Percentiles rank a stretch among this genome's conserved stretches.
Conservation (phyloP, 2,797 vertebrate genomes). For the Poecilia picta region DNA sequence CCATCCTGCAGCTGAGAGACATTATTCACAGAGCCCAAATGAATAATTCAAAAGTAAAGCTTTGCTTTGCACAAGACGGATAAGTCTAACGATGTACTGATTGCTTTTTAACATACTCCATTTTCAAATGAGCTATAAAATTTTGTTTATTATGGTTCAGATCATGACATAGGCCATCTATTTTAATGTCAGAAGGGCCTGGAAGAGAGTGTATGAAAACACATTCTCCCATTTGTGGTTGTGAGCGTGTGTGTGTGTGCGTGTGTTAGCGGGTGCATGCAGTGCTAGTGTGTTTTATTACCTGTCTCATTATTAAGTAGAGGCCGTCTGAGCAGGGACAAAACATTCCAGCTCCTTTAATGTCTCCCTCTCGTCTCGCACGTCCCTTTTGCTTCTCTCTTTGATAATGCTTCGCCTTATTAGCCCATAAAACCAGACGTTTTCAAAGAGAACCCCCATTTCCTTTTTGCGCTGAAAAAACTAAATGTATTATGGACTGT, state of each 20-base stretch:
- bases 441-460: slow-evolving; percentile 58
- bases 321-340: slow-evolving; percentile 71
- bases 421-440: slow-evolving; percentile 75
- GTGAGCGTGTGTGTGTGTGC: slow-evolving; percentile 45
- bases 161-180: slow-evolving; percentile 69
- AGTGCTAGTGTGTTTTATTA: slow-evolving; percentile 77
- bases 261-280: slow-evolving; percentile 37
- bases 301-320: slow-evolving; percentile 83
- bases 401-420: slow-evolving; percentile 81
- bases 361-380: slow-evolving; percentile 75
- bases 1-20: slow-evolving; percentile 45
- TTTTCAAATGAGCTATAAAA: slow-evolving; percentile 76
- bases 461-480: slow-evolving; percentile 22
- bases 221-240: slow-evolving; percentile 47
- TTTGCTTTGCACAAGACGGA: slow-evolving; percentile 70
- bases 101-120: slow-evolving; percentile 74
- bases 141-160: slow-evolving; percentile 77
- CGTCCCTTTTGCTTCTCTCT: slow-evolving; percentile 65
- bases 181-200: slow-evolving; percentile 66
- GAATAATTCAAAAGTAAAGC: slow-evolving; percentile 70
- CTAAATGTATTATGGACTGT: slow-evolving; percentile 9
- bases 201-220: slow-evolving; percentile 61
- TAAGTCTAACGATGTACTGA: slow-evolving; percentile 75
- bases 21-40: slow-evolving; percentile 66
- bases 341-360: slow-evolving; percentile 82